Evolutionary conservation across 2,888 invertebrate species (phyloP).

Genomic region (Oasisia sp.): DNA sequence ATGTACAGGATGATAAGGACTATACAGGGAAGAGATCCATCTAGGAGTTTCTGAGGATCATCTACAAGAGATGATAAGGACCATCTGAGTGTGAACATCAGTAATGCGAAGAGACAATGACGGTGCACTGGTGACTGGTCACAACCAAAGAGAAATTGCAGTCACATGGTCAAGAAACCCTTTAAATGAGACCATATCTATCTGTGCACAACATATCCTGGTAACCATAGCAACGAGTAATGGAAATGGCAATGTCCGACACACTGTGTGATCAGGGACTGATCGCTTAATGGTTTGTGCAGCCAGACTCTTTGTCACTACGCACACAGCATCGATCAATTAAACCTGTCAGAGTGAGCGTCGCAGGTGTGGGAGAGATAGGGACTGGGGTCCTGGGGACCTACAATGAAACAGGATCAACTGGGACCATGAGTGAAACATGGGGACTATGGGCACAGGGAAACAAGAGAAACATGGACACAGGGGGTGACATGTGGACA

Average conservation of each 20-base stretch:
- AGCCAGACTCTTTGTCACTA: not conserved
- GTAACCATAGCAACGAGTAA: not conserved
- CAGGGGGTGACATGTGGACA: too few relatives aligned
- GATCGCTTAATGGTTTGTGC: not conserved
- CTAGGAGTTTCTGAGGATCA: too few relatives aligned
- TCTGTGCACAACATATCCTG: not conserved
- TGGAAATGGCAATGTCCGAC: not conserved
- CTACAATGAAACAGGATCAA: too few relatives aligned
- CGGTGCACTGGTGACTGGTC: not conserved
- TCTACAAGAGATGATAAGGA: not conserved
- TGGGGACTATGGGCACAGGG: too few relatives aligned
- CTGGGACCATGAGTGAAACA: too few relatives aligned
- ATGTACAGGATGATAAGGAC: too few relatives aligned
- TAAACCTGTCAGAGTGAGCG: not conserved
- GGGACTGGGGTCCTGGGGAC: too few relatives aligned
- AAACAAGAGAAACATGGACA: too few relatives aligned
- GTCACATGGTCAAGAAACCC: not conserved
- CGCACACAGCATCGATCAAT: not conserved
- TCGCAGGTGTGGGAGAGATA: not conserved
- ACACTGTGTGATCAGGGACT: not conserved
- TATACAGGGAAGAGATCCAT: too few relatives aligned
- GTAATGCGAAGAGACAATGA: not conserved
- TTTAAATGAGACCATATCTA: not conserved
- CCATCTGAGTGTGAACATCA: not conserved
- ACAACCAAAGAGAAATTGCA: not conserved